These are phyloP conservation scores for Drosophila arizonae DNA, from an alignment of 1,140 invertebrate species.

Conservation along the genomic window DNA sequence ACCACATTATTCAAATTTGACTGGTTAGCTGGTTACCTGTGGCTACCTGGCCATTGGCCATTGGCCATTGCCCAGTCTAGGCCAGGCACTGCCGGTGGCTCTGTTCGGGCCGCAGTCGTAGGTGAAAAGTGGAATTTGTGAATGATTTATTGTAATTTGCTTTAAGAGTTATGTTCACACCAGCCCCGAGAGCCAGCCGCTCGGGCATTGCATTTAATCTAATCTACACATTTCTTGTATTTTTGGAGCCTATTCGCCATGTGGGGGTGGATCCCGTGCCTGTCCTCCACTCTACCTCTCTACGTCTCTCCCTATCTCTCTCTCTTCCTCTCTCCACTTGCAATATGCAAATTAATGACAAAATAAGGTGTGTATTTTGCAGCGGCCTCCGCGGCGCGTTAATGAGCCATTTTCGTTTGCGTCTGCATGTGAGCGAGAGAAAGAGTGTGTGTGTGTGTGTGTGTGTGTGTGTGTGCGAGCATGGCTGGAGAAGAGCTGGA, in stretches of 20 bases:
- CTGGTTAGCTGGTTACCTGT: constrained; percentile 25
- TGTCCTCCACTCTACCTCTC: background rate
- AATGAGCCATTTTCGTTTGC: constrained; percentile 51
- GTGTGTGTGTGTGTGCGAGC: background rate
- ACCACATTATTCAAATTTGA: constrained; percentile 77
- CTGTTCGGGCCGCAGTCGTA: constrained; percentile 21
- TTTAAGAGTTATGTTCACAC: constrained; percentile 81
- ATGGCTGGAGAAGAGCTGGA: background rate
- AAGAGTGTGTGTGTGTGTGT: constrained; percentile 1
- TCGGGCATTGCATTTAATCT: constrained; percentile 69
- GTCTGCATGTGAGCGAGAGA: background rate
- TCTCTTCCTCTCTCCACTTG: constrained; percentile 2
- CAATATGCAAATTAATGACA: constrained; percentile 79
- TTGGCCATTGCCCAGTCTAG: background rate
- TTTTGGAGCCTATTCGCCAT: constrained; percentile 4
- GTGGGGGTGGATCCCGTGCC: constrained; percentile 28
- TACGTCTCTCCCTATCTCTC: too few species aligned
- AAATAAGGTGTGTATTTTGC: constrained; percentile 81
- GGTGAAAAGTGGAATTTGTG: constrained; percentile 79
- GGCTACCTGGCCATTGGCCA: constrained; percentile 18
- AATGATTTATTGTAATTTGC: constrained; percentile 80
- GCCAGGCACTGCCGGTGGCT: constrained; percentile 11
- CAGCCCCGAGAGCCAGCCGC: constrained; percentile 39
- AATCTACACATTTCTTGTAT: constrained; percentile 49
- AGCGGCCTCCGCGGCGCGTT: constrained; percentile 60